Evolutionary conservation across 2,113 vertebrate species (phyloP).

Genomic region (Nothoprocta perdicaria): DNA sequence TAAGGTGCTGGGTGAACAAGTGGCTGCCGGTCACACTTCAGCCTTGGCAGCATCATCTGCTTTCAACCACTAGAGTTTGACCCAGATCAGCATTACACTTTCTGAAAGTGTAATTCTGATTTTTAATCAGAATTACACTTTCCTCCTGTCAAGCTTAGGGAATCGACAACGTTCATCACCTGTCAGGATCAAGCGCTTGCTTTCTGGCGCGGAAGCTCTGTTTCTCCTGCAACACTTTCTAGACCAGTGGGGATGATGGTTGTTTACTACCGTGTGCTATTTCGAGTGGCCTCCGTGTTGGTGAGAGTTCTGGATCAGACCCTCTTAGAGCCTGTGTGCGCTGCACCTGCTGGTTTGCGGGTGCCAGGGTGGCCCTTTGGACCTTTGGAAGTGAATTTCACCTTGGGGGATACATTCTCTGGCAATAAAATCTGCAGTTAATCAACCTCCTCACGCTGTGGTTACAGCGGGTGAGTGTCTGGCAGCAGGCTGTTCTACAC

Average conservation of each 20-base stretch:
- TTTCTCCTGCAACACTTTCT: background rate
- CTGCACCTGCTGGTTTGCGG: background rate
- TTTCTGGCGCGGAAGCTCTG: background rate
- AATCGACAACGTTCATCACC: accelerated
- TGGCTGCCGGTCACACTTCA: background rate
- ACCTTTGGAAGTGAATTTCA: background rate
- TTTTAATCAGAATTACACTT: background rate
- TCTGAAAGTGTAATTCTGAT: too few species aligned
- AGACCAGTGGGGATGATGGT: accelerated
- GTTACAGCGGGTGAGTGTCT: background rate
- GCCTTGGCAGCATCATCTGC: background rate
- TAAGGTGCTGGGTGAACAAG: background rate
- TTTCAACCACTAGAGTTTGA: background rate
- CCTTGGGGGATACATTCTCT: background rate
- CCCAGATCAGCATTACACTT: background rate
- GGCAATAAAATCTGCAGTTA: background rate
- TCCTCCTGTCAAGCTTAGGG: background rate
- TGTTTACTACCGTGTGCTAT: accelerated
- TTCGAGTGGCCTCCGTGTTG: background rate
- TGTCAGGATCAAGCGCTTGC: background rate
- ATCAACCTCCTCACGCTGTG: background rate
- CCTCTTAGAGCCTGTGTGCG: background rate
- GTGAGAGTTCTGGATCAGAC: background rate
- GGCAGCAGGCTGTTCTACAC: conserved; percentile 7
- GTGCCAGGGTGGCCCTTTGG: background rate